Evolutionary conservation across 2,888 invertebrate species (phyloP).

Genomic region (Harpalus rubripes): DNA sequence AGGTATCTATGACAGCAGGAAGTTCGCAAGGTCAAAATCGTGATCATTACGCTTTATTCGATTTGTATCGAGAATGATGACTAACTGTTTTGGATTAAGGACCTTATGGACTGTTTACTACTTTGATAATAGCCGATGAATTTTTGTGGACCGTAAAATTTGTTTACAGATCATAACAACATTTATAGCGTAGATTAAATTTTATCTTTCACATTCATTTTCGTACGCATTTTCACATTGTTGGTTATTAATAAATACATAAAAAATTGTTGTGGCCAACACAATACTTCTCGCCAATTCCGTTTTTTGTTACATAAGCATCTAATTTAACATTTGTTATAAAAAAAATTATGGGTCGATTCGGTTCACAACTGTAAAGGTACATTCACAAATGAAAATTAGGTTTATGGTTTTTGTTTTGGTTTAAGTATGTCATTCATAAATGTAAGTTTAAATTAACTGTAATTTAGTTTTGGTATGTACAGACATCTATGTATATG

Average conservation of each 20-base stretch:
- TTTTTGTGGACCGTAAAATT: constrained; percentile 45
- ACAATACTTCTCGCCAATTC: too few relatives aligned
- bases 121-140: constrained; percentile 36
- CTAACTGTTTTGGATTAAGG: background rate
- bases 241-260: background rate
- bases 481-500: too few relatives aligned
- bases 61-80: background rate
- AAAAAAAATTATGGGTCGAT: too few relatives aligned
- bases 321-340: too few relatives aligned
- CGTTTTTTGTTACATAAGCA: too few relatives aligned
- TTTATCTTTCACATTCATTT: constrained; percentile 4
- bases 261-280: too few relatives aligned
- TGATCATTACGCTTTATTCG: constrained; percentile 42
- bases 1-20: constrained; percentile 34
- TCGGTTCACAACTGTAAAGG: too few relatives aligned
- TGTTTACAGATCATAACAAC: constrained; percentile 34
- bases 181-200: constrained; percentile 4
- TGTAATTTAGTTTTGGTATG: too few relatives aligned
- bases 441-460: too few relatives aligned
- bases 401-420: too few relatives aligned
- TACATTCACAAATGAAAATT: too few relatives aligned
- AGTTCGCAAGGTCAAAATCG: constrained; percentile 17
- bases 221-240: background rate
- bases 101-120: constrained; percentile 26
- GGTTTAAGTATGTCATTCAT: too few relatives aligned